A percentile compares a stretch with the other conserved stretches of the same genome.
Evolutionary conservation across 2,113 vertebrate genomes (phyloP).

Genomic region (Cheirogaleus medius): DNA sequence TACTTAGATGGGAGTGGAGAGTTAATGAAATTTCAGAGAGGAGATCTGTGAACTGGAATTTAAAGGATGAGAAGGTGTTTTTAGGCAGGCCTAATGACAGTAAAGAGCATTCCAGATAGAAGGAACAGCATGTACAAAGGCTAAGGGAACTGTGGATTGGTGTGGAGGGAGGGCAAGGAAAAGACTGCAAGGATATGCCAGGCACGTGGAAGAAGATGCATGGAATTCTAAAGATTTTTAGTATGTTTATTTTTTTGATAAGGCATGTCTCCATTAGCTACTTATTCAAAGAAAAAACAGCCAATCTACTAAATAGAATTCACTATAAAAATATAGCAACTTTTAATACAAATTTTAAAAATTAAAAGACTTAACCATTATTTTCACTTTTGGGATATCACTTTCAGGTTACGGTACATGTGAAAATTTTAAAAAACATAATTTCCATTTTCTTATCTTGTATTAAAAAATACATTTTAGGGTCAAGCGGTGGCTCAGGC

Average conservation of each 20-base stretch:
- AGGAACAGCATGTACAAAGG: background rate
- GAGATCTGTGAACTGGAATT: background rate
- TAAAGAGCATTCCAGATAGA: background rate
- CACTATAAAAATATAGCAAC: background rate
- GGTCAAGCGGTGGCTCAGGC: no score
- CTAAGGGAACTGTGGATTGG: background rate
- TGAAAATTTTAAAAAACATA: background rate
- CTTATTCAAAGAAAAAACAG: background rate
- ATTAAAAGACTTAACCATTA: background rate
- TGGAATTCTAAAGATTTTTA: background rate
- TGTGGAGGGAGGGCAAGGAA: no score
- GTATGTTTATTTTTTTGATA: background rate
- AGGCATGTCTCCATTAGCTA: background rate
- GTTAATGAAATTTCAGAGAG: conserved; percentile 1
- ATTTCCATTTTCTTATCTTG: background rate
- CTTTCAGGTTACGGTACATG: background rate
- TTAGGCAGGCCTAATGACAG: background rate
- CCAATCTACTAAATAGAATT: background rate
- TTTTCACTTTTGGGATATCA: background rate
- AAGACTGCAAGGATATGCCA: background rate
- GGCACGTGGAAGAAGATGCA: background rate
- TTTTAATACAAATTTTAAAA: background rate
- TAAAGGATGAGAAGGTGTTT: background rate
- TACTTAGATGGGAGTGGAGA: background rate
- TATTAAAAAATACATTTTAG: background rate